A percentile compares a stretch with the other conserved stretches of the same genome.
These are phyloP conservation scores for Columbina picui DNA, from an alignment of 2,113 vertebrate genomes.

Conservation along the genomic window DNA sequence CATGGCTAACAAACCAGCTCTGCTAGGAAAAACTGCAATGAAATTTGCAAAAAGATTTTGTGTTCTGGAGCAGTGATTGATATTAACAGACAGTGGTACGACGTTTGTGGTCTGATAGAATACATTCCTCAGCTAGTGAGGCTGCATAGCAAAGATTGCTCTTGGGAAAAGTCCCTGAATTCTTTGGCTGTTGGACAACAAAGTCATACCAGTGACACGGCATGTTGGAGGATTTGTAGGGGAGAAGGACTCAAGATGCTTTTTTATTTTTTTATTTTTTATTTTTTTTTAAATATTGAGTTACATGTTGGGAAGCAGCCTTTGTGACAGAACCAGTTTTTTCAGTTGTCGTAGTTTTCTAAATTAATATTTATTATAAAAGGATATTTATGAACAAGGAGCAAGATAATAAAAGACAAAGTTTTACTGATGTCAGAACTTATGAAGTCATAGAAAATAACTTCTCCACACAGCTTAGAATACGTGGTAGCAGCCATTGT, in stretches of 20 bases:
- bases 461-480: background rate
- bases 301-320: background rate
- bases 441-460: background rate
- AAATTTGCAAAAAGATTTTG: background rate
- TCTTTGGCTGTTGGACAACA: conserved; percentile 56
- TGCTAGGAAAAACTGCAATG: background rate
- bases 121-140: conserved; percentile 54
- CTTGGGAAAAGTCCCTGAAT: conserved; percentile 60
- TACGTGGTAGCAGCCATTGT: background rate
- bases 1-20: background rate
- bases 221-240: background rate
- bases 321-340: background rate
- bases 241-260: background rate
- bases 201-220: conserved; percentile 62
- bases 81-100: conserved; percentile 2
- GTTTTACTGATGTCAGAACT: background rate
- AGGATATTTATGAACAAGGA: background rate
- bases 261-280: background rate
- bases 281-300: background rate
- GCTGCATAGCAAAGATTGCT: conserved; percentile 48
- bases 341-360: background rate
- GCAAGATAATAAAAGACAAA: background rate
- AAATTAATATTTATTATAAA: background rate
- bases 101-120: conserved; percentile 51
- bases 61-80: conserved; percentile 26